Conservation (phyloP, 2,113 vertebrate genomes). For the human (Homo sapiens) region DNA sequence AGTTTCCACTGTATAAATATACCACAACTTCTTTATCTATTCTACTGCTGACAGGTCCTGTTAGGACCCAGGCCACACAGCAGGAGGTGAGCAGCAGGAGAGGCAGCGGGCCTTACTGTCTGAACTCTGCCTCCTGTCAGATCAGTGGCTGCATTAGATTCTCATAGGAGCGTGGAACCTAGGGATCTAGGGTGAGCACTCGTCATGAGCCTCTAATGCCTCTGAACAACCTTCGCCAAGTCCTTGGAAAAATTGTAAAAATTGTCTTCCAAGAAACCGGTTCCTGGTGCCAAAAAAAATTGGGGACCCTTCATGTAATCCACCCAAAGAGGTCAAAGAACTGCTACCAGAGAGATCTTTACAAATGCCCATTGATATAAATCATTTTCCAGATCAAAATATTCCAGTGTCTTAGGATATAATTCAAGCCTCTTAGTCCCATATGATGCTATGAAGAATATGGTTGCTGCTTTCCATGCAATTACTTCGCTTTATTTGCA, state of each 20-base stretch:
- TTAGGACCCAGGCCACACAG: no score
- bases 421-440: neutral
- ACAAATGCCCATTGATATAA: neutral
- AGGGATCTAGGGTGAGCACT: no score
- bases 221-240: no score
- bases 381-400: neutral
- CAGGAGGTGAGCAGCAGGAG: no score
- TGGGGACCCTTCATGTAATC: neutral
- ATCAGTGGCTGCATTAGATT: no score
- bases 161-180: no score
- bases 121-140: no score
- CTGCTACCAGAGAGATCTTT: neutral
- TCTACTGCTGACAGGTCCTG: neutral
- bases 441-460: neutral
- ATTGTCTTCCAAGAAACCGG: no score
- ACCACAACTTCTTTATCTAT: neutral
- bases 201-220: no score
- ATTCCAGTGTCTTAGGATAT: neutral
- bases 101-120: accelerated
- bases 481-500: neutral
- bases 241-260: no score
- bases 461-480: neutral
- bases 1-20: neutral
- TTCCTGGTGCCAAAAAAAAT: no score
- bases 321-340: neutral